Evolutionary conservation across 2,888 invertebrate species (phyloP).

Genomic region (Athalia rosae): DNA sequence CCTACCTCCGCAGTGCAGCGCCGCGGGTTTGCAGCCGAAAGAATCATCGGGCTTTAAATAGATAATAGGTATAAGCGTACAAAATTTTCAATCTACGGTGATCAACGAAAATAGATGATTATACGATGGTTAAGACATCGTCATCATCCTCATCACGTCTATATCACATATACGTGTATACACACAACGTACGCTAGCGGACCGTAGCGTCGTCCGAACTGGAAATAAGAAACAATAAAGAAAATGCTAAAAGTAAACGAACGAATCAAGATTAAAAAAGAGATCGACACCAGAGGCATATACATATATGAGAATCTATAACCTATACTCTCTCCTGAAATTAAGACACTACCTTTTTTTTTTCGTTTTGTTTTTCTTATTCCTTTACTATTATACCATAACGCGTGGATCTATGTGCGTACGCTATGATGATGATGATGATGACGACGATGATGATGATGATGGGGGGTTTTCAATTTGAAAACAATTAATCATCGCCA

Average conservation of each 20-base stretch:
- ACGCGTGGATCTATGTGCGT: no score
- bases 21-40: not conserved
- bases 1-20: no score
- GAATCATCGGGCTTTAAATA: no score
- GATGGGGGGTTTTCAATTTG: constrained; percentile 69
- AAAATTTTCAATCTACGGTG: constrained; percentile 25
- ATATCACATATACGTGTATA: not conserved
- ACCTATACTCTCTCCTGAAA: constrained; percentile 51
- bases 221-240: no score
- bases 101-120: not conserved
- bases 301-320: not conserved
- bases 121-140: no score
- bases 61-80: not conserved
- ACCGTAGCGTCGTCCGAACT: not conserved
- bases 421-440: no score
- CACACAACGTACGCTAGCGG: not conserved
- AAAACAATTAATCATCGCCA: constrained; percentile 70
- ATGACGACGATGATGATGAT: constrained; percentile 50
- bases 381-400: no score
- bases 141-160: no score
- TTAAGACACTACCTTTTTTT: constrained; percentile 65
- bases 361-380: no score
- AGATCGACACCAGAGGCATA: no score
- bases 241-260: no score
- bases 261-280: no score